A percentile compares a stretch with the other conserved stretches of the same genome.
These are phyloP conservation scores for Chrysopilus asiliformis DNA, from an alignment of 2,888 invertebrate genomes.

Conservation along the genomic window DNA sequence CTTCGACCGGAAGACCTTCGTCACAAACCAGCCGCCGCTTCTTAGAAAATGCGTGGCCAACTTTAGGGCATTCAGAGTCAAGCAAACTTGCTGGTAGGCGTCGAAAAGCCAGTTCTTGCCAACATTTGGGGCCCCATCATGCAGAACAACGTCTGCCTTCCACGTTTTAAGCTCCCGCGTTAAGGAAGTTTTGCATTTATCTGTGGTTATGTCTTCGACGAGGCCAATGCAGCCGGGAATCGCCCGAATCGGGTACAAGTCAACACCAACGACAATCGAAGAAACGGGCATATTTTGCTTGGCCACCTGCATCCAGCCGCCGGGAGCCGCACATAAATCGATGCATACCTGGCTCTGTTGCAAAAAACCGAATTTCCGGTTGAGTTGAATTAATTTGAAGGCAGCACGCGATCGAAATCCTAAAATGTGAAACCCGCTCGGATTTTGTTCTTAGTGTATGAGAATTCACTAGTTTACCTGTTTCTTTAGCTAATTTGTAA, in stretches of 20 bases:
- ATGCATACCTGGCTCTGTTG: conserved; percentile 92
- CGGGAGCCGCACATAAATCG: conserved; percentile 97
- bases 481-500: conserved; percentile 96
- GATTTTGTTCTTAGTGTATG: conserved; percentile 21
- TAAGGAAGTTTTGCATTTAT: conserved; percentile 71
- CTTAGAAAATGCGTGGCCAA: conserved; percentile 79
- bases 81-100: conserved; percentile 84
- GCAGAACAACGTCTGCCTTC: conserved; percentile 92
- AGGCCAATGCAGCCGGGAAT: conserved; percentile 83
- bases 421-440: conserved; percentile 30
- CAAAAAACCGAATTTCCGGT: conserved; percentile 92
- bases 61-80: conserved; percentile 87
- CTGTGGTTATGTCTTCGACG: conserved; percentile 92
- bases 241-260: conserved; percentile 85
- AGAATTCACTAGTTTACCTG: too few species aligned
- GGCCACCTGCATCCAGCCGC: conserved; percentile 99
- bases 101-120: conserved; percentile 94
- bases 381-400: conserved; percentile 97
- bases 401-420: conserved; percentile 96
- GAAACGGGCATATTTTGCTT: conserved; percentile 95
- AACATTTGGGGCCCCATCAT: conserved; percentile 98
- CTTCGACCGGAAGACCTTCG: conserved; percentile 96
- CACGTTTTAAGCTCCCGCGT: conserved; percentile 81
- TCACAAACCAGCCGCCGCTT: conserved; percentile 93
- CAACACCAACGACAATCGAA: conserved; percentile 87